Base-by-base conservation (phyloP, 2,113 vertebrate genomes). In the Cinclus cinclus region DNA sequence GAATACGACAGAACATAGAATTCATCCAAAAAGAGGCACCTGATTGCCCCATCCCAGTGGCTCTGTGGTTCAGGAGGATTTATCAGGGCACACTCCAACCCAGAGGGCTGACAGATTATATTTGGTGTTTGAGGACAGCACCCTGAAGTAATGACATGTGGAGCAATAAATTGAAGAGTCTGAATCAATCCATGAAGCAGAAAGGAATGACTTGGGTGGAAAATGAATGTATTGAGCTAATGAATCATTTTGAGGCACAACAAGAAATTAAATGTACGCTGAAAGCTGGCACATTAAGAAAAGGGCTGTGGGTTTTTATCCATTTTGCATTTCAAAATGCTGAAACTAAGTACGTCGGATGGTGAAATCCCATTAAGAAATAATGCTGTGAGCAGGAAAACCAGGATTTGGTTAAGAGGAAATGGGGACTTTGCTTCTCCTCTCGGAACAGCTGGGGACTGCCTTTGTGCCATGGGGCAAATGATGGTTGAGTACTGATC, bases 171-270 rank as follows among this genome's bases (percentile, higher is more conserved):
- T 2, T 49, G 59, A 44, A n/a, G 53, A 80, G 25, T 44, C 60
- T 89, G 69, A 75, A 82, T 62, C 70, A 73, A 89, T 13, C 41
- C 58, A 11, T 39, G 70, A 35, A 69, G 59, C 65, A 53, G 81
- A 75, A 41, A 62, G 53, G 73, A 60, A 30, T 7, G 73, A 22
- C 53, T 87, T 11, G 44, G 16, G 53, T 77, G 75, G 82, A 55
- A 89, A 90, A 73, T 11, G 33, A 95, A 68, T 20, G 59, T 56
- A 41, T 65, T 77, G 89, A 83, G 58, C 67, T 90, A 92, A 94
- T 95, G 89, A 92, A 96, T 85, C 75, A 67, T 83, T 91, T 74
- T 33, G 22, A 93, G 84, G 71, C 83, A 89, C 83, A 95, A 85
- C 39, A 74, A 74, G 82, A 91, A 94, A 95, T 96, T 85, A 96